Evolutionary conservation across 1,140 invertebrate genomes (phyloP).

Genomic region (Drosophila parabipectinata): DNA sequence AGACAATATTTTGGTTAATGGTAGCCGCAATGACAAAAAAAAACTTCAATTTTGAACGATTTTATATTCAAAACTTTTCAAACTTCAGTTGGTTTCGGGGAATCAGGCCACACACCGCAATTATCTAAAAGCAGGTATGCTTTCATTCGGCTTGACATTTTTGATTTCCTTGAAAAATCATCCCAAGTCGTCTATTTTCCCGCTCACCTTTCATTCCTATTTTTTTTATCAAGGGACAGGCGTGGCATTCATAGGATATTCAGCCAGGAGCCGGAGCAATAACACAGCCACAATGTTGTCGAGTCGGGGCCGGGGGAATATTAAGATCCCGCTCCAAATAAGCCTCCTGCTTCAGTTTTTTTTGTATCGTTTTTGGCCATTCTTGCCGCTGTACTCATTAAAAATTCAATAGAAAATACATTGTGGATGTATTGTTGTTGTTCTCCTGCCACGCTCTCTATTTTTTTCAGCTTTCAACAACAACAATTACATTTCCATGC

Average conservation of each 20-base stretch:
- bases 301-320: slow-evolving; percentile 16
- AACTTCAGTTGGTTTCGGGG: background rate
- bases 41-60: background rate
- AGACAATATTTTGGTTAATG: too few relatives aligned
- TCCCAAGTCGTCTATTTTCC: background rate
- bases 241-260: background rate
- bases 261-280: slow-evolving; percentile 5
- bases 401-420: slow-evolving; percentile 81
- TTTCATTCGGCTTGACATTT: slow-evolving; percentile 20
- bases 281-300: slow-evolving; percentile 30
- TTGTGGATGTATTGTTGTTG: slow-evolving; percentile 54
- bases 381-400: slow-evolving; percentile 58
- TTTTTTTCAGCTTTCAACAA: slow-evolving; percentile 11
- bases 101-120: background rate
- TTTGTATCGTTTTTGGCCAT: background rate
- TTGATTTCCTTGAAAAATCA: slow-evolving; percentile 31
- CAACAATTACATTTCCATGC: slow-evolving; percentile 77
- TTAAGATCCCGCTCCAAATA: slow-evolving; percentile 38
- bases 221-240: background rate
- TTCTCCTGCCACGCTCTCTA: background rate
- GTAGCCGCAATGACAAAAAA: background rate
- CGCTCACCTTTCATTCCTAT: background rate
- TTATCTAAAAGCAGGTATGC: slow-evolving; percentile 14
- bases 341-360: background rate
- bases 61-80: background rate